Evolutionary conservation across 2,113 vertebrate genomes (phyloP).

Genomic region (Ceuthmochares aereus): DNA sequence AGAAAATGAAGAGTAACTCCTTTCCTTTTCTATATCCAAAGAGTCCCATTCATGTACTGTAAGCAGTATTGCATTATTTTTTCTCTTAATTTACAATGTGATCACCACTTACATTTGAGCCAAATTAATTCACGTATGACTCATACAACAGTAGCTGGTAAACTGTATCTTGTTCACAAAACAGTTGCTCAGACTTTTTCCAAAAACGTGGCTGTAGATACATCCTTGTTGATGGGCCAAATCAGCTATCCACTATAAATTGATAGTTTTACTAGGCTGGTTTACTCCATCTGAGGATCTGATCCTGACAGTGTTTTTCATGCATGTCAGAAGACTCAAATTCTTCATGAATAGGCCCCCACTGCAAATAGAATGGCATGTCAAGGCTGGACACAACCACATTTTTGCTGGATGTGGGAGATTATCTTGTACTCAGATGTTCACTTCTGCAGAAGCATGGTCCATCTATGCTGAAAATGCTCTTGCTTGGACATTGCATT

Average conservation of each 20-base stretch:
- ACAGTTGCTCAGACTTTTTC: neutral
- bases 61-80: neutral
- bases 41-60: accelerated
- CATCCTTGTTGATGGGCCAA: neutral
- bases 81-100: neutral
- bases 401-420: slow-evolving; percentile 38
- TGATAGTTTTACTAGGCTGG: neutral
- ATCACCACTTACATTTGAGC: neutral
- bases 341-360: slow-evolving; percentile 30
- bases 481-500: slow-evolving; percentile 77
- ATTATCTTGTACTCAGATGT: slow-evolving; percentile 69
- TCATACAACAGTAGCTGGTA: neutral
- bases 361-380: slow-evolving; percentile 65
- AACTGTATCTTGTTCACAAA: neutral
- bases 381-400: slow-evolving; percentile 30
- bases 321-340: slow-evolving; percentile 36
- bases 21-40: neutral
- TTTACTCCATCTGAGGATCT: slow-evolving; percentile 1
- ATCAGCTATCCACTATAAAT: neutral
- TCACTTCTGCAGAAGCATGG: slow-evolving; percentile 36
- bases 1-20: neutral
- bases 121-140: neutral
- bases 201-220: neutral
- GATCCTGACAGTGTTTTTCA: neutral
- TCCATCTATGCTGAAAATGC: slow-evolving; percentile 65